A percentile compares a stretch with the other conserved stretches of the same genome.
Conservation (phyloP, 2,113 vertebrate genomes). For the Leucopternis melanops region DNA sequence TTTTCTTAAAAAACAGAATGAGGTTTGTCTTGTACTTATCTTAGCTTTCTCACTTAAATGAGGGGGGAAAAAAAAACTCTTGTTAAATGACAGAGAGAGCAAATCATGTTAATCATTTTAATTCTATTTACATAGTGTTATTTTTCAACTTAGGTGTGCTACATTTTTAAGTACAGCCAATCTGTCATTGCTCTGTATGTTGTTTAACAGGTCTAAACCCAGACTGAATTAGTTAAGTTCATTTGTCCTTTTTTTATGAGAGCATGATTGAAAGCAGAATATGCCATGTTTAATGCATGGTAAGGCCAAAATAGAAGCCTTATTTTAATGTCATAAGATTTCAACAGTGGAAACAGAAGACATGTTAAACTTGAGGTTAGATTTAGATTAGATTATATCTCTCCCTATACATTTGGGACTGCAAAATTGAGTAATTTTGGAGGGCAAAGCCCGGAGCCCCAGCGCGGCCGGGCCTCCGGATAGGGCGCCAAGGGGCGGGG, state of each 20-base stretch:
- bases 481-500: too few relatives aligned
- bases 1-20: background rate
- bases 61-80: background rate
- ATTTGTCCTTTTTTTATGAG: background rate
- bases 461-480: too few relatives aligned
- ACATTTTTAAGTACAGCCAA: background rate
- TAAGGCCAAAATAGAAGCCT: background rate
- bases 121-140: background rate
- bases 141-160: background rate
- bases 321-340: background rate
- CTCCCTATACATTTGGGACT: background rate
- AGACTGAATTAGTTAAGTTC: background rate
- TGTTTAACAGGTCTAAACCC: background rate
- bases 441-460: too few relatives aligned
- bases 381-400: background rate
- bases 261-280: background rate
- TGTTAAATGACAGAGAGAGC: background rate
- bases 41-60: background rate
- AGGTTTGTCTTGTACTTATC: background rate
- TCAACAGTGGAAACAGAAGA: background rate
- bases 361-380: background rate
- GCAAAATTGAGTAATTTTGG: background rate
- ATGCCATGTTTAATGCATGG: background rate
- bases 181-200: background rate
- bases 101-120: background rate